Conservation (phyloP, 2,113 vertebrate genomes). For the Daboia siamensis region DNA sequence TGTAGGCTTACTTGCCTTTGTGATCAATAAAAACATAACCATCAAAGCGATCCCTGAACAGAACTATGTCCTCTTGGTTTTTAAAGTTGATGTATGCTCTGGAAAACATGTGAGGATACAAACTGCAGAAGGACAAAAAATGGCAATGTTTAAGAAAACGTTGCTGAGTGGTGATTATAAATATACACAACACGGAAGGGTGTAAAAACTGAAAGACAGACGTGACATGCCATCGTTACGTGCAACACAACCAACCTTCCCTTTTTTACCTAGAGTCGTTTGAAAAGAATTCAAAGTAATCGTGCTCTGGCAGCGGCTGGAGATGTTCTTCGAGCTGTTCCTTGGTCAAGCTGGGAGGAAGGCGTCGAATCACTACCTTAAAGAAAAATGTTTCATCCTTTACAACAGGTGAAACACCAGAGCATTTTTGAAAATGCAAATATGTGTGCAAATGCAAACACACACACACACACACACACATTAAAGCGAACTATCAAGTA, state of each 20-base stretch:
- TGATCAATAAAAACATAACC: conserved; percentile 97
- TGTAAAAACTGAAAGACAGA: conserved; percentile 11
- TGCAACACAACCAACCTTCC: conserved; percentile 8
- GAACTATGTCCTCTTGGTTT: conserved; percentile 93
- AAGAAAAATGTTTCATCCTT: conserved; percentile 21
- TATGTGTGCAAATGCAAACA: too few relatives aligned
- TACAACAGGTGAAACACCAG: neutral
- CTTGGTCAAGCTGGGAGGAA: conserved; percentile 93
- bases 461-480: neutral
- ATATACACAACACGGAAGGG: conserved; percentile 5
- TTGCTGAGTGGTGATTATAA: conserved; percentile 23
- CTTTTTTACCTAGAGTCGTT: conserved; percentile 90
- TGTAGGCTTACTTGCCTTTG: conserved; percentile 76
- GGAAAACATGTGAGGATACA: conserved; percentile 93
- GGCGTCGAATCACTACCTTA: conserved; percentile 91
- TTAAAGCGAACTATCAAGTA: neutral
- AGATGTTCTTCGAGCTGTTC: conserved; percentile 94
- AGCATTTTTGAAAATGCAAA: neutral
- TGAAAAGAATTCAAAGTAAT: conserved; percentile 97
- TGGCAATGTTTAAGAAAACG: conserved; percentile 47
- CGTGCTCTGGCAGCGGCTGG: conserved; percentile 91
- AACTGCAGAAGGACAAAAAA: conserved; percentile 71
- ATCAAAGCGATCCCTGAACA: conserved; percentile 97
- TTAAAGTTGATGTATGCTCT: conserved; percentile 98
- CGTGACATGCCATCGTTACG: conserved; percentile 25